Base-by-base conservation (phyloP, 2,888 invertebrate species). In the Eupithecia tripunctaria region DNA sequence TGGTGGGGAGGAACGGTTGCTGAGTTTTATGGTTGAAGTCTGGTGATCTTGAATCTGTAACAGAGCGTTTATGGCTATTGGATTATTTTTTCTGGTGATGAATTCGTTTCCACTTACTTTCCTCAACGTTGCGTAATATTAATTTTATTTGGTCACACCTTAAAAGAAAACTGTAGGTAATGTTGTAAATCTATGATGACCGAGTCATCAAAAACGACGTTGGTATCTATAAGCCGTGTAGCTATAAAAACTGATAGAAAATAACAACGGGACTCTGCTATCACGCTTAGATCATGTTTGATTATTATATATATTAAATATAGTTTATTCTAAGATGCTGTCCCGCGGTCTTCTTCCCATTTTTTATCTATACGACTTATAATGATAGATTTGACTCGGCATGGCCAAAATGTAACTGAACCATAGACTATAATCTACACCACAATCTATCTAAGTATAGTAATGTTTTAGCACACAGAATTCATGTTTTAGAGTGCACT, bases 1-100 rank as follows among this genome's bases (percentile, higher is more conserved):
- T 82, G 0, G 95, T 95, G n/a, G 94, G 94, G 25, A 95, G 76
- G 87, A 94, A 92, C 32, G 83, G 72, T 38, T 81, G 76, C 21
- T 85, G 83, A 36, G 84, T 80, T 47, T 82, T 86, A 18, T 81
- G 79, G 36, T 84, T 83, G 38, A 83, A 85, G 10, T 85, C 84
- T 69, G 85, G 80, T 21, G 62, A 63, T n/a, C 62, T 63, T 36
- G 62, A 36, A 32, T 32, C 62, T 63, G 32, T 18, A 63, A 63
- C 32, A 56, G 56, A 56, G 2, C 56, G 1, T 51, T 21, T 51
- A n/a, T n/a, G 56, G 25, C 56, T 25, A 56, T 14, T 56, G 4
- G 12, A 2, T 21, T 56, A 56, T 4, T 56, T 56, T 25, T 14
- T 14, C 21, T 12, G 12, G 8, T 56, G 25, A 4, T 51, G 21